phyloP scores from a whole-genome alignment of 2,113 vertebrate genomes.

The Dasypus novemcinctus region DNA sequence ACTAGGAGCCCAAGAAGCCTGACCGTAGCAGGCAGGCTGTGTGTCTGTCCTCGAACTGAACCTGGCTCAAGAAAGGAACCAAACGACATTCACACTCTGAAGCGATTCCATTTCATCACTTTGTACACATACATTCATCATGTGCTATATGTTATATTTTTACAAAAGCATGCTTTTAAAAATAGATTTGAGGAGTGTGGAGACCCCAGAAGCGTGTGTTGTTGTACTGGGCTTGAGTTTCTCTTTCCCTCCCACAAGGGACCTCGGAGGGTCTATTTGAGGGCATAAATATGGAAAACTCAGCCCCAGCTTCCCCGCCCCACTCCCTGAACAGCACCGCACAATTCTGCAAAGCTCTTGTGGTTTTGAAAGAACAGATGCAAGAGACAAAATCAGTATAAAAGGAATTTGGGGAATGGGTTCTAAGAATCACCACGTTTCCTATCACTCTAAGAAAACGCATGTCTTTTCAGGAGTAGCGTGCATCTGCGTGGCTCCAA shows the following conservation, averaged over 20 bases:
- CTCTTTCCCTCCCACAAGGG: constrained; percentile 67
- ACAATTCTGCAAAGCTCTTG: constrained; percentile 61
- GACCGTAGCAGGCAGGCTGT: too few species aligned
- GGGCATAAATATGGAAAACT: constrained; percentile 78
- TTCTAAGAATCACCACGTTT: constrained; percentile 72
- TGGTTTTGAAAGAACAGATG: constrained; percentile 66
- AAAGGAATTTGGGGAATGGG: constrained; percentile 71
- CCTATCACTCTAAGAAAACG: constrained; percentile 74
- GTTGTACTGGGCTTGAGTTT: constrained; percentile 74
- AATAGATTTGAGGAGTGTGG: constrained; percentile 74
- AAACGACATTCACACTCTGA: constrained; percentile 23
- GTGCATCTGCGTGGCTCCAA: constrained; percentile 80
- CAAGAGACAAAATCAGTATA: constrained; percentile 72
- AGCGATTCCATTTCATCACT: constrained; percentile 73
- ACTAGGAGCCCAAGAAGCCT: neutral
- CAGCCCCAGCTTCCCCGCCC: constrained; percentile 45
- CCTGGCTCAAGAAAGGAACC: constrained; percentile 21
- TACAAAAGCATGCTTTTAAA: constrained; percentile 75
- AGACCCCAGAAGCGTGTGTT: constrained; percentile 74
- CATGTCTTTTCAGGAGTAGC: constrained; percentile 67
- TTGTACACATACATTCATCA: constrained; percentile 71
- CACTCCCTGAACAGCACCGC: constrained; percentile 47
- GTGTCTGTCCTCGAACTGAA: neutral
- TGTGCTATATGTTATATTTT: constrained; percentile 76
- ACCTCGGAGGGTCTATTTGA: constrained; percentile 76